phyloP scores from a whole-genome alignment of 2,113 vertebrate species.

The Capricornis sumatraensis region DNA sequence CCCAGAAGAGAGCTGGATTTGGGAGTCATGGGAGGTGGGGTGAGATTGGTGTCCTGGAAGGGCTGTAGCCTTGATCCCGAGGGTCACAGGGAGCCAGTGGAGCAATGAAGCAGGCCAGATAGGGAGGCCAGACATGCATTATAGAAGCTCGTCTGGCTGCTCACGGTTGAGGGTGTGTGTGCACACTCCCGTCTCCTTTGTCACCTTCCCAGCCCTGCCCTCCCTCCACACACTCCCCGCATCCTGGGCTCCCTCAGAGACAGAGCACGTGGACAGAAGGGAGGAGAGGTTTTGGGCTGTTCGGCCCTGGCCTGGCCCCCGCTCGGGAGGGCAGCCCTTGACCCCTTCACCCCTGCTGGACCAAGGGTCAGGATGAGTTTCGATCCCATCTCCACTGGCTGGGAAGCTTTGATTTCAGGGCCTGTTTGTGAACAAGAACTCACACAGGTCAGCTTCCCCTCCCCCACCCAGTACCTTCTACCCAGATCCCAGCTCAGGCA shows the following conservation, averaged over 20 bases:
- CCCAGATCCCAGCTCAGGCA: not conserved
- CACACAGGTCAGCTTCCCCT: not conserved
- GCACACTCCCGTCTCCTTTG: not conserved
- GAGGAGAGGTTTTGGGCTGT: not conserved
- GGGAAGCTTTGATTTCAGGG: not conserved
- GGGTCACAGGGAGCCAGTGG: not conserved
- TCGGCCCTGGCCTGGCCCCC: not conserved
- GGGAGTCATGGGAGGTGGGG: not conserved
- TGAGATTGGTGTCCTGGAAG: not conserved
- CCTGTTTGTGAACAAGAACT: not conserved
- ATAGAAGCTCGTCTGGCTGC: not conserved
- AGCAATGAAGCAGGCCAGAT: not conserved
- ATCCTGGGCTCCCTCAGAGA: not conserved
- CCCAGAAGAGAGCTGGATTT: not conserved
- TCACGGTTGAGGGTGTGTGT: fast-evolving
- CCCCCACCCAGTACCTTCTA: not conserved
- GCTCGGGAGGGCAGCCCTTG: not conserved
- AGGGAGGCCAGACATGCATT: fast-evolving
- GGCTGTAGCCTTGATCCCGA: not conserved
- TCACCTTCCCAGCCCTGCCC: fast-evolving
- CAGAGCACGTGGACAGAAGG: not conserved
- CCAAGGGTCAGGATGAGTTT: not conserved
- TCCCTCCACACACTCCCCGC: not conserved
- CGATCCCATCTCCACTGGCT: not conserved
- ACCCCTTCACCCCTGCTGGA: not conserved